A percentile compares a stretch with the other conserved stretches of the same genome.
These are phyloP conservation scores for Leptopterna dolabrata DNA, from an alignment of 2,888 invertebrate genomes.

Conservation along the genomic window DNA sequence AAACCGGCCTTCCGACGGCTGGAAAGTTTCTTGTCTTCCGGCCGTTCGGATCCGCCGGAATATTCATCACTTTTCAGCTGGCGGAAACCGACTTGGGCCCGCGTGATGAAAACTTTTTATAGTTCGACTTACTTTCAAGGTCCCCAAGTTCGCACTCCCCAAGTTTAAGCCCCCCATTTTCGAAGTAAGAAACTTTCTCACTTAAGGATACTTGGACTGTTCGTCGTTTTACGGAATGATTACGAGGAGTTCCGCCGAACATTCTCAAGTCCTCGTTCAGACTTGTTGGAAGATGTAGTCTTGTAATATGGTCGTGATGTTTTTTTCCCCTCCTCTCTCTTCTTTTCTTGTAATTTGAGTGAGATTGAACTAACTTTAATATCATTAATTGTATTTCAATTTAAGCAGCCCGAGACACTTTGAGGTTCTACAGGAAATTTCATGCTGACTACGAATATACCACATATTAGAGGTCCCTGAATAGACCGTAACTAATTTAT, in stretches of 20 bases:
- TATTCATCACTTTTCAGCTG: conserved; percentile 43
- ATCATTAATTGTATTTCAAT: too few species aligned
- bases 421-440: too few species aligned
- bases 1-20: conserved; percentile 23
- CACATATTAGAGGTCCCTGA: too few species aligned
- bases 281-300: background rate
- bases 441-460: too few species aligned
- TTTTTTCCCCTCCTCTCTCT: too few species aligned
- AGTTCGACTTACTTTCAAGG: conserved; percentile 49
- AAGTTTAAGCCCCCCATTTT: conserved; percentile 48
- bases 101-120: conserved; percentile 51
- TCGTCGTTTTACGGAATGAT: conserved; percentile 35
- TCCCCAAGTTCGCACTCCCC: conserved; percentile 44
- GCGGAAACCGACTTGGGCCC: conserved; percentile 34
- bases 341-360: too few species aligned
- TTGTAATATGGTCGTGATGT: background rate
- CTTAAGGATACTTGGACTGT: conserved; percentile 47
- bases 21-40: conserved; percentile 49
- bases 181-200: conserved; percentile 47
- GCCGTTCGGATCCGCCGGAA: conserved; percentile 34
- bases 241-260: conserved; percentile 23
- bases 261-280: background rate
- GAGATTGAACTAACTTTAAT: too few species aligned
- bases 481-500: too few species aligned
- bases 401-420: too few species aligned